Evolutionary conservation across 2,888 invertebrate genomes (phyloP).

Genomic region (Philonicus albiceps): DNA sequence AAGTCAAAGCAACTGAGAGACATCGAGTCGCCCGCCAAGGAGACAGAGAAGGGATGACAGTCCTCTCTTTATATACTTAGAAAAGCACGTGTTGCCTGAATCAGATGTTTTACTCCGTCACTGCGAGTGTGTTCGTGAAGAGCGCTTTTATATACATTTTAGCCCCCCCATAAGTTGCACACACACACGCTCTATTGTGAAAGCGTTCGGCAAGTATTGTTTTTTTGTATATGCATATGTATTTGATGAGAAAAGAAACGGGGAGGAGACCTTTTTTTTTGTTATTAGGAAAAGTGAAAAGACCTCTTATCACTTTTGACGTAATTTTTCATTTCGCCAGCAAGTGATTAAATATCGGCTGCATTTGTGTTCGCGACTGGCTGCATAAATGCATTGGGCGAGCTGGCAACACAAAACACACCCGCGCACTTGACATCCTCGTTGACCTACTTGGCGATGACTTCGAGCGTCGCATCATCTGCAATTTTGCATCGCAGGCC

Average conservation of each 20-base stretch:
- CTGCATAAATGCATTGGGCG: neutral
- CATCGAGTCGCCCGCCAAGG: neutral
- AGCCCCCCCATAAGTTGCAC: no score
- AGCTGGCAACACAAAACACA: neutral
- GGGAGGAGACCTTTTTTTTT: neutral
- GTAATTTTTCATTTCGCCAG: neutral
- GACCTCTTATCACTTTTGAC: neutral
- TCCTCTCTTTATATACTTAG: neutral
- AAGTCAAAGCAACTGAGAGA: neutral
- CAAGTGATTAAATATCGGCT: neutral
- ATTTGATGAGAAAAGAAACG: neutral
- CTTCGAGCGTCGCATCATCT: neutral
- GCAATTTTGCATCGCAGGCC: neutral
- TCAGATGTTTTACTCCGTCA: neutral
- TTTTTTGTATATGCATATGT: neutral
- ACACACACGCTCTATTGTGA: neutral
- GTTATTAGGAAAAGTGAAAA: slow-evolving; percentile 14
- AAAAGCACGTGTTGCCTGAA: slow-evolving; percentile 1
- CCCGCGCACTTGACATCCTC: slow-evolving; percentile 13
- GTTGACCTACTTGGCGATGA: slow-evolving; percentile 22
- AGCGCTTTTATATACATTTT: neutral
- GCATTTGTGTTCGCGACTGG: neutral
- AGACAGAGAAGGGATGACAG: neutral
- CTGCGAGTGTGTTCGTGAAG: neutral
- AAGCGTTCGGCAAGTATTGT: neutral